These are phyloP conservation scores for Kuschelorhynchus macadamiae DNA, from an alignment of 2,888 invertebrate genomes.

Conservation along the genomic window DNA sequence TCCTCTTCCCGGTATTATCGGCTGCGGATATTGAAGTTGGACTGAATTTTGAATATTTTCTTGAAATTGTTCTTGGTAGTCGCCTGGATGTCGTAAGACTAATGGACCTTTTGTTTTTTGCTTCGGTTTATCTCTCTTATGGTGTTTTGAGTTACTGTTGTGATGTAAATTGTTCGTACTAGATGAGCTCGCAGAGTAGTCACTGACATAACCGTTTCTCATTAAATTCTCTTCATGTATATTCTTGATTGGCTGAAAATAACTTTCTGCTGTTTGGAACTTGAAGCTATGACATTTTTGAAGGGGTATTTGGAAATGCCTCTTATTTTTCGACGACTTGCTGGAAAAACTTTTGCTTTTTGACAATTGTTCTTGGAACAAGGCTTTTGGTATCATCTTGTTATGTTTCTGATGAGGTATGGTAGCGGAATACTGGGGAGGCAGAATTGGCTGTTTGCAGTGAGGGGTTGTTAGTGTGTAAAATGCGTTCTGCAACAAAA, in stretches of 20 bases:
- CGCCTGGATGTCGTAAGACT: slow-evolving; percentile 63
- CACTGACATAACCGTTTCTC: slow-evolving; percentile 66
- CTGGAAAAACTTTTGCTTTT: slow-evolving; percentile 68
- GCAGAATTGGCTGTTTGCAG: slow-evolving; percentile 73
- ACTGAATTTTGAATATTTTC: slow-evolving; percentile 66
- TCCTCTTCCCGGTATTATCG: slow-evolving; percentile 53
- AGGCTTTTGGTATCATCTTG: slow-evolving; percentile 68
- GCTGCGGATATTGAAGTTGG: slow-evolving; percentile 68
- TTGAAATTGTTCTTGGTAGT: slow-evolving; percentile 65
- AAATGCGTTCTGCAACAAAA: slow-evolving; percentile 68
- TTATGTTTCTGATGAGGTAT: slow-evolving; percentile 72
- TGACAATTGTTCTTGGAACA: slow-evolving; percentile 66
- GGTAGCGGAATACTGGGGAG: slow-evolving; percentile 70
- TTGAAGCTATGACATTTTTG: slow-evolving; percentile 78
- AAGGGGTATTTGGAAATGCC: slow-evolving; percentile 75
- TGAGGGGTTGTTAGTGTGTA: slow-evolving; percentile 69
- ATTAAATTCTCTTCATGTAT: slow-evolving; percentile 70
- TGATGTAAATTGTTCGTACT: slow-evolving; percentile 55
- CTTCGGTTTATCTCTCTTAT: slow-evolving; percentile 58
- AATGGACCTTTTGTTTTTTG: slow-evolving; percentile 66
- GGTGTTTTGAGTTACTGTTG: slow-evolving; percentile 28
- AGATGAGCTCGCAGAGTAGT: slow-evolving; percentile 59
- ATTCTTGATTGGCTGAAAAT: slow-evolving; percentile 77
- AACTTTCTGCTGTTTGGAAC: slow-evolving; percentile 71
- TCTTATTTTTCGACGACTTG: slow-evolving; percentile 71